Evolutionary conservation across 2,888 invertebrate species (phyloP), one percentile per base, ranked within the genome.

Genomic region (Leptinotarsa juncta): DNA sequence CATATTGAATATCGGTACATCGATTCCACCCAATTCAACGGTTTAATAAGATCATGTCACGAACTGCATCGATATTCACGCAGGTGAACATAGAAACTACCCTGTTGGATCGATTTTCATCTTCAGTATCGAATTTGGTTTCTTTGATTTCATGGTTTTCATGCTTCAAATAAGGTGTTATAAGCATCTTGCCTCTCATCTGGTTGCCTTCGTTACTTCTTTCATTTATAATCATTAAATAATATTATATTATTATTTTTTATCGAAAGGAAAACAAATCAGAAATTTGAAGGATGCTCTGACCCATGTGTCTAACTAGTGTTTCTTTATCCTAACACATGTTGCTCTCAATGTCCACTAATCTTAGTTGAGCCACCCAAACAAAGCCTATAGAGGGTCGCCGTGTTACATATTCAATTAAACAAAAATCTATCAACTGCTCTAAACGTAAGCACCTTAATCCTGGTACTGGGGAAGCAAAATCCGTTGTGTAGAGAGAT

Each of bases 381-480:
- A 83, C 85, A 86, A 85, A 86, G 84, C 85, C 85, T 86, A 81
- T 84, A 82, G 77, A 82, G 79, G 79, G 83, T 81, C 81, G 82
- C 53, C 83, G 84, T 89, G 90, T 91, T 92, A 91, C 91, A 91
- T 92, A 92, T 92, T 92, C 92, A 92, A 92, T 92, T 92, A 92
- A 91, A 91, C 91, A 91, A 91, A 90, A 91, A 91, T 90, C 89
- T 90, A 90, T 91, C 89, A 88, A 88, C 88, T 88, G 88, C 84
- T 88, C 87, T 87, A 87, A 83, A 87, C 86, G 85, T 86, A 88
- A 88, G 87, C 85, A 87, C 86, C 86, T 84, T 88, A 88, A 88
- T 88, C 87, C 87, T 81, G 77, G 79, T 80, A 76, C 79, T 80
- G 83, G 84, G 83, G 82, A 81, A 79, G 78, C 81, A 80, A 84